Conservation (phyloP, 2,113 vertebrate species). For the Cardinalis cardinalis region DNA sequence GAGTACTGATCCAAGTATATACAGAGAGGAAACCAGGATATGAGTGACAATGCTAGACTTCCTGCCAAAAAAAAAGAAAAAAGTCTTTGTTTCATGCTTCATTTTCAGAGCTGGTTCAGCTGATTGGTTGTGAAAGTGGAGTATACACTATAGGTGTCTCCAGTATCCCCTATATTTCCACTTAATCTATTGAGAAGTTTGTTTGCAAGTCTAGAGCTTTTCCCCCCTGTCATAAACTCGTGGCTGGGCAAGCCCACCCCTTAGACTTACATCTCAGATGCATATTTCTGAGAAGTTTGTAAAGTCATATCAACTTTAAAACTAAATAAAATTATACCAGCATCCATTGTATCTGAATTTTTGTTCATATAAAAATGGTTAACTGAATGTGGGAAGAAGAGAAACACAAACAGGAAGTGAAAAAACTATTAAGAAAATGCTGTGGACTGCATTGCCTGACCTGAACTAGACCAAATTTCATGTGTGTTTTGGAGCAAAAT, state of each 20-base stretch:
- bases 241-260: not conserved
- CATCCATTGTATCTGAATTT: not conserved
- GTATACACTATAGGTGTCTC: not conserved
- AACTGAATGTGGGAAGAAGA: not conserved
- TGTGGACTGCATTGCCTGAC: not conserved
- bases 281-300: not conserved
- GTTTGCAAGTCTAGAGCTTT: not conserved
- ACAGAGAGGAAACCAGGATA: not conserved
- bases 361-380: not conserved
- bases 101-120: not conserved
- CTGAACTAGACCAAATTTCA: not conserved
- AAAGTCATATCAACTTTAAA: not conserved
- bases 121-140: not conserved
- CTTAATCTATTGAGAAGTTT: not conserved
- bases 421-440: not conserved
- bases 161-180: not conserved
- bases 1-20: not conserved
- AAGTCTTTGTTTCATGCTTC: not conserved
- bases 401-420: not conserved
- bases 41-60: not conserved
- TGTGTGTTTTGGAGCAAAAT: not conserved
- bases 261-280: accelerated
- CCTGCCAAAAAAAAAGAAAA: not conserved
- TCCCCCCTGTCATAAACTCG: accelerated
- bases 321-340: not conserved